These are phyloP conservation scores for Tinamus major DNA, from an alignment of 2,797 vertebrate genomes.

Conservation along the genomic window DNA sequence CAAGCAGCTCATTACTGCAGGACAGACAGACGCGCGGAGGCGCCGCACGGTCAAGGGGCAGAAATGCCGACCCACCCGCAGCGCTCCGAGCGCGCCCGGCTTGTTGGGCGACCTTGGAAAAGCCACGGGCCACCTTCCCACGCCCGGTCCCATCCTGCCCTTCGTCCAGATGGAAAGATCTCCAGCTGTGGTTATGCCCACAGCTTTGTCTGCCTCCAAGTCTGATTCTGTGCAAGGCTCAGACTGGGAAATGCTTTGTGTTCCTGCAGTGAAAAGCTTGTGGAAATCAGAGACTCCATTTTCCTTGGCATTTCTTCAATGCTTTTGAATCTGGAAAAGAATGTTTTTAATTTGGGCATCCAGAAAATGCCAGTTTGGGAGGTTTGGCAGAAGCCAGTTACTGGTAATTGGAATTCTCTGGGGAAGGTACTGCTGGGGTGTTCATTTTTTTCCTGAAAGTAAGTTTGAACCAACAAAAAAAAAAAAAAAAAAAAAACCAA, in stretches of 20 bases:
- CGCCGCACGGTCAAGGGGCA: not conserved
- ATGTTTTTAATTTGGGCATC: not conserved
- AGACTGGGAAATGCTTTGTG: not conserved
- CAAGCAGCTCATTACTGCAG: slow-evolving; percentile 26
- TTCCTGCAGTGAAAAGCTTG: not conserved
- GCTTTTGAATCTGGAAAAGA: not conserved
- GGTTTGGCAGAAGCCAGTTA: not conserved
- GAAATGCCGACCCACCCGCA: slow-evolving; percentile 12
- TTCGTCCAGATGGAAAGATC: not conserved
- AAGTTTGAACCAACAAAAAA: not conserved
- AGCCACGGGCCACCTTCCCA: not conserved
- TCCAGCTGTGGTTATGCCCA: not conserved
- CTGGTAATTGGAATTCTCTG: not conserved
- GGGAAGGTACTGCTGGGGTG: not conserved
- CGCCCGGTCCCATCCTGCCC: not conserved
- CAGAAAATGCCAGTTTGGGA: not conserved
- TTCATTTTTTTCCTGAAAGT: not conserved
- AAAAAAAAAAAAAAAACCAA: not conserved
- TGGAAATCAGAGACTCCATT: not conserved
- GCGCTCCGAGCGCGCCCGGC: fast-evolving
- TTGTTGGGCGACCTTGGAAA: not conserved
- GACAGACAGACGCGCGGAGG: not conserved
- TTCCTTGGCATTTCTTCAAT: not conserved
- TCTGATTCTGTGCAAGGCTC: not conserved
- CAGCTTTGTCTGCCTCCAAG: not conserved